These are phyloP conservation scores for Sebastes matsubarae DNA, from an alignment of 2,797 vertebrate genomes.

Conservation along the genomic window DNA sequence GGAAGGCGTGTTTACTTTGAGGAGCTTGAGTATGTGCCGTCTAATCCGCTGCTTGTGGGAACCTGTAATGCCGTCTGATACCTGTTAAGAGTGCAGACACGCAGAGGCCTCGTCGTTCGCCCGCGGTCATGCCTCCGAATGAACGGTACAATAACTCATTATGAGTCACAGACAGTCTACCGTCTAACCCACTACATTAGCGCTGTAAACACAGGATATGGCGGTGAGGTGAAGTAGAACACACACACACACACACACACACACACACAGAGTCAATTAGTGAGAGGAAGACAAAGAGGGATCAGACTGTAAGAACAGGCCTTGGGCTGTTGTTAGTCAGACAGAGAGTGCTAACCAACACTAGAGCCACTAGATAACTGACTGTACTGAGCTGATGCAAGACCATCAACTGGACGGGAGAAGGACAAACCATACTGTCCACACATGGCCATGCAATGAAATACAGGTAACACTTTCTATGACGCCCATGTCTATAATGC, in stretches of 20 bases:
- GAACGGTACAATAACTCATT: conserved; percentile 62
- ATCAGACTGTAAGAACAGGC: conserved; percentile 44
- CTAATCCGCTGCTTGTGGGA: conserved; percentile 81
- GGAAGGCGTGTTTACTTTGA: conserved; percentile 70
- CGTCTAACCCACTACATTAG: conserved; percentile 49
- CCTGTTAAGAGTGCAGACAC: conserved; percentile 72
- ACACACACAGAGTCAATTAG: conserved; percentile 20
- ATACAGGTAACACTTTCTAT: not conserved
- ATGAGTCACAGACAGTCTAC: conserved; percentile 71
- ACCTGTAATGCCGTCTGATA: conserved; percentile 76
- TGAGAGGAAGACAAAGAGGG: conserved; percentile 43
- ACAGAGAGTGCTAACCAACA: conserved; percentile 24
- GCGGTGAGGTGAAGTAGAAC: conserved; percentile 26
- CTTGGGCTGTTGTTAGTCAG: conserved; percentile 54
- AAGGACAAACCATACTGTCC: not conserved
- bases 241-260: conserved; percentile 15
- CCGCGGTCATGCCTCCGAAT: conserved; percentile 48
- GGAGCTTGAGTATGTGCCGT: conserved; percentile 58
- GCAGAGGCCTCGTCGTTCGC: conserved; percentile 45
- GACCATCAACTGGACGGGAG: not conserved
- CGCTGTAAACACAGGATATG: conserved; percentile 67
- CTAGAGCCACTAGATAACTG: not conserved
- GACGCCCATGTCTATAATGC: not conserved
- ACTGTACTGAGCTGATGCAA: conserved; percentile 21
- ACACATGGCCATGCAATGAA: not conserved